Evolutionary conservation across 2,797 vertebrate species (phyloP).

Genomic region (Enteromius viviparus): DNA sequence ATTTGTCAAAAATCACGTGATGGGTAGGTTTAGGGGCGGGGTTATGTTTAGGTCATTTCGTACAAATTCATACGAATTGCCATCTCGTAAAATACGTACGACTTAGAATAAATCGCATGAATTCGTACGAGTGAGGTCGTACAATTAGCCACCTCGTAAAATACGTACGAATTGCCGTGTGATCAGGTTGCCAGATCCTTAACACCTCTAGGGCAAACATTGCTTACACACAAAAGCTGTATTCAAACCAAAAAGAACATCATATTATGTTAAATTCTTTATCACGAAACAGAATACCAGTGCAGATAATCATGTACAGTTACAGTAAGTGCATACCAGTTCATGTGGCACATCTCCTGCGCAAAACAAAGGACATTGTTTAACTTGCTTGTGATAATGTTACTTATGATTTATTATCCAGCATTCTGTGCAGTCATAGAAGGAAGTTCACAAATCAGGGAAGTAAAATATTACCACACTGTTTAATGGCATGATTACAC

Average conservation of each 20-base stretch:
- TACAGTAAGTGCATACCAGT: too few relatives aligned
- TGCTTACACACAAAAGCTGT: not conserved
- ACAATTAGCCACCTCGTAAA: too few relatives aligned
- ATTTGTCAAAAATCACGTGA: too few relatives aligned
- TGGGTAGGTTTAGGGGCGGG: too few relatives aligned
- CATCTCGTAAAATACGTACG: too few relatives aligned
- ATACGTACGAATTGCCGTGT: too few relatives aligned
- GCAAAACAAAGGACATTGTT: not conserved
- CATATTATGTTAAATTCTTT: not conserved
- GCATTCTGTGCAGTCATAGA: not conserved
- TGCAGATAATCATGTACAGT: not conserved
- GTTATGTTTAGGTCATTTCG: too few relatives aligned
- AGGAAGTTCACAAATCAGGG: not conserved
- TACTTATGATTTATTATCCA: not conserved
- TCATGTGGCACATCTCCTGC: not conserved
- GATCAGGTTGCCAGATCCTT: not conserved
- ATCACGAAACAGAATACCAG: not conserved
- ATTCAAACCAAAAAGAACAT: not conserved
- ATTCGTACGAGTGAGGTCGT: too few relatives aligned
- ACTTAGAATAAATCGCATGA: too few relatives aligned
- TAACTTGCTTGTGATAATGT: not conserved
- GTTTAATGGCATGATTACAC: not conserved
- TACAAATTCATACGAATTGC: too few relatives aligned
- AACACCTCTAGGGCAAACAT: not conserved
- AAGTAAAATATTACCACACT: too few relatives aligned